These are phyloP conservation scores for Microplitis deprimator DNA, from an alignment of 2,888 invertebrate species.

Conservation along the genomic window DNA sequence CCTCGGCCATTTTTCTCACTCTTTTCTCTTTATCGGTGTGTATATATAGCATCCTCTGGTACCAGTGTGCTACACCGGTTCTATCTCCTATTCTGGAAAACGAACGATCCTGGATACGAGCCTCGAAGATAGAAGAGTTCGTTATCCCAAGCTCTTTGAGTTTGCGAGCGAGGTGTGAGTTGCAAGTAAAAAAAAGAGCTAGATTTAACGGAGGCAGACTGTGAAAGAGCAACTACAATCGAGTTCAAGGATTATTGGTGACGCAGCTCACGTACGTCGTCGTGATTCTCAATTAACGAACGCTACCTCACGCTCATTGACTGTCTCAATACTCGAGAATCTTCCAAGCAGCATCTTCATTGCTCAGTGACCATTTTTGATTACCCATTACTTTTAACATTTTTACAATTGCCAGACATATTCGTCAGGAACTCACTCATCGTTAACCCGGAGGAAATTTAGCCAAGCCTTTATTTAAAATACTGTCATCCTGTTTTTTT, in stretches of 20 bases:
- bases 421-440: no score
- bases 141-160: constrained; percentile 24
- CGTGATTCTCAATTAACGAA: constrained; percentile 63
- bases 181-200: constrained; percentile 26
- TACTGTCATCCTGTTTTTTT: neutral
- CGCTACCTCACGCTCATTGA: constrained; percentile 32
- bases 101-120: neutral
- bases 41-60: neutral
- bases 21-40: neutral
- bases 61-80: neutral
- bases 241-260: constrained; percentile 52
- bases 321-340: constrained; percentile 48
- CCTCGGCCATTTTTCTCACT: neutral
- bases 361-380: neutral
- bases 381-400: neutral
- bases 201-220: constrained; percentile 20
- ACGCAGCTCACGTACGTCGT: constrained; percentile 60
- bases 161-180: constrained; percentile 38
- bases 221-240: constrained; percentile 50
- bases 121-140: constrained; percentile 9
- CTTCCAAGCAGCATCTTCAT: neutral
- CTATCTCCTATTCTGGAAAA: neutral
- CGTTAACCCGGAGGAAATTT: no score
- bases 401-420: no score
- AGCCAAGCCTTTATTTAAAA: no score